Conservation (phyloP, 2,797 vertebrate species). For the Podarcis siculus region DNA sequence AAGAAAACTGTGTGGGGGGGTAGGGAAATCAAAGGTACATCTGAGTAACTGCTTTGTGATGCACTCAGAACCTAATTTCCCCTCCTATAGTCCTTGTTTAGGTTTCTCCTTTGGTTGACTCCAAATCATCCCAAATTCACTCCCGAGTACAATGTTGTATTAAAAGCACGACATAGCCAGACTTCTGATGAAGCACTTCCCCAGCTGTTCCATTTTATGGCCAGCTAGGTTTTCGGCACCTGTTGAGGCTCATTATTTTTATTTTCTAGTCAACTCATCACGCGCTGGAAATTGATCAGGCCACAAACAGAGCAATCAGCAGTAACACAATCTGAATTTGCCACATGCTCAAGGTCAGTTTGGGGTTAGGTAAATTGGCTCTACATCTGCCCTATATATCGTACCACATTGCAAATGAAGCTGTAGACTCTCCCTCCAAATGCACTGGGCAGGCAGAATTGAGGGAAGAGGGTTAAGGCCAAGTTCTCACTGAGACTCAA, state of each 20-base stretch:
- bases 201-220: not conserved
- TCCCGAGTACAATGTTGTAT: not conserved
- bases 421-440: not conserved
- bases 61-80: not conserved
- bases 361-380: not conserved
- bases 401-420: not conserved
- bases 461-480: not conserved
- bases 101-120: not conserved
- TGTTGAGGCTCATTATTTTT: constrained; percentile 6
- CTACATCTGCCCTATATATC: not conserved
- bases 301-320: not conserved
- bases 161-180: not conserved
- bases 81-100: not conserved
- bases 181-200: not conserved
- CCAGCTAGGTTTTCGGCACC: not conserved
- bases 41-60: not conserved
- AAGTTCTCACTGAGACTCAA: not conserved
- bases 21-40: not conserved
- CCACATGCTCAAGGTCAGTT: constrained; percentile 2
- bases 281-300: not conserved
- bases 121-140: not conserved
- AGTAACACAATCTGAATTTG: not conserved
- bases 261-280: not conserved
- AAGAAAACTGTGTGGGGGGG: not conserved
- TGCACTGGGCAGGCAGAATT: not conserved